Evolutionary conservation across 2,113 vertebrate species (phyloP), one percentile per base, ranked within the genome.

Genomic region (Urocolius indicus): DNA sequence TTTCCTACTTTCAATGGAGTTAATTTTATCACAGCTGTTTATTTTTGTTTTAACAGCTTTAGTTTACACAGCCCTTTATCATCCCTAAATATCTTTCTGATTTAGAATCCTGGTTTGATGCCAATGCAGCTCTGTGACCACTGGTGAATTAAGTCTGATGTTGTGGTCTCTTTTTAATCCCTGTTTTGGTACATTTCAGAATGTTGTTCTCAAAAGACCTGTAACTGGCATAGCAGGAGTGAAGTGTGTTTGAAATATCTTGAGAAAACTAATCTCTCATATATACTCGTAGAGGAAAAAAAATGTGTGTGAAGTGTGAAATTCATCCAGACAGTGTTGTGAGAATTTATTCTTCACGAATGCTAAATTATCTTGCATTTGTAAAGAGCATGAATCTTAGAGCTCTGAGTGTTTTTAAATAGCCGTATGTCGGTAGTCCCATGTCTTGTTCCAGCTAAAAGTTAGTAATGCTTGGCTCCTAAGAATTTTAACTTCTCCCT

Each of bases 1-100:
- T 94, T 96, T 96, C 80, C 91, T 95, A 87, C 92, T 96, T 93
- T 96, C 94, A 95, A 95, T 89, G 4, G 66, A 89, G 71, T 82
- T 89, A 91, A 96, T 95, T 94, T 90, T 95, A 89, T 77, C 61
- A 0, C 74, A 74, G 59, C 81, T 92, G 73, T 84, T 94, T 95
- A 80, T 95, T 94, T 89, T 96, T 92, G 66, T 89, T 96, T 97
- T 94, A 90, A 91, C 92, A 90, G 82, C 88, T 87, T 97, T 84
- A 78, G 63, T 93, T 94, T 96, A 90, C 68, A 92, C 45, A 93
- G 71, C 16, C 57, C 55, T 94, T 94, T 93, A 84, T 92, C 74
- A 74, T 85, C 52, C 61, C n/a, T 87, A 83, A 92, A 88, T 89
- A 94, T 93, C 71, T 72, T 93, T 91, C 68, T 91, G 84, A 71